A percentile compares a stretch with the other conserved stretches of the same genome.
phyloP scores from a whole-genome alignment of 2,797 vertebrate species.

The Neopelma chrysocephalum region DNA sequence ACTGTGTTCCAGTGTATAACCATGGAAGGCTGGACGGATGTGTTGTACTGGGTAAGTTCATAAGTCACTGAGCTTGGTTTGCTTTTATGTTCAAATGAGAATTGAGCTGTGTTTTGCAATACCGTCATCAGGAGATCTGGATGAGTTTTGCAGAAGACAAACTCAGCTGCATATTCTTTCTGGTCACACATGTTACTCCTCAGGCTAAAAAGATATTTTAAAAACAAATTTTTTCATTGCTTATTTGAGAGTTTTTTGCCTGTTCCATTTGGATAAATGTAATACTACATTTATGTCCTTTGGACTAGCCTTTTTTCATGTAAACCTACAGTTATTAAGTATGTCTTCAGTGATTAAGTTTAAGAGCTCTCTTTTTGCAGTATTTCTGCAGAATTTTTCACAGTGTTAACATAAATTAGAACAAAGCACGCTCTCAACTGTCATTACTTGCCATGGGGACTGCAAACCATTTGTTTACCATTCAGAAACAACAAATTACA shows the following conservation, averaged over 20 bases:
- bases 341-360: not conserved
- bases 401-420: slow-evolving; percentile 24
- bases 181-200: not conserved
- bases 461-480: not conserved
- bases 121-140: not conserved
- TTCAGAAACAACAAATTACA: not conserved
- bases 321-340: not conserved
- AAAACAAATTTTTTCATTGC: slow-evolving; percentile 23
- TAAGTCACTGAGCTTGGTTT: not conserved
- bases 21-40: slow-evolving; percentile 99
- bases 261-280: not conserved
- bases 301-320: not conserved
- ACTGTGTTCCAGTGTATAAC: slow-evolving; percentile 99
- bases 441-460: not conserved
- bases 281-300: not conserved
- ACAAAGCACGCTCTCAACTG: not conserved
- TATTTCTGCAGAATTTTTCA: slow-evolving; percentile 2
- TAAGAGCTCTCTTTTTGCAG: slow-evolving; percentile 9
- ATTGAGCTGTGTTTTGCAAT: not conserved
- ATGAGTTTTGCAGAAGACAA: not conserved
- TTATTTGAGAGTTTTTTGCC: not conserved
- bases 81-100: not conserved
- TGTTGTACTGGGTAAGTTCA: slow-evolving; percentile 96
- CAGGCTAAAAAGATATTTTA: slow-evolving; percentile 5
- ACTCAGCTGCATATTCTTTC: not conserved